A percentile compares a stretch with the other conserved stretches of the same genome.
These are phyloP conservation scores for Steinernema carpocapsae DNA, from an alignment of 2,888 invertebrate species.

Conservation along the genomic window DNA sequence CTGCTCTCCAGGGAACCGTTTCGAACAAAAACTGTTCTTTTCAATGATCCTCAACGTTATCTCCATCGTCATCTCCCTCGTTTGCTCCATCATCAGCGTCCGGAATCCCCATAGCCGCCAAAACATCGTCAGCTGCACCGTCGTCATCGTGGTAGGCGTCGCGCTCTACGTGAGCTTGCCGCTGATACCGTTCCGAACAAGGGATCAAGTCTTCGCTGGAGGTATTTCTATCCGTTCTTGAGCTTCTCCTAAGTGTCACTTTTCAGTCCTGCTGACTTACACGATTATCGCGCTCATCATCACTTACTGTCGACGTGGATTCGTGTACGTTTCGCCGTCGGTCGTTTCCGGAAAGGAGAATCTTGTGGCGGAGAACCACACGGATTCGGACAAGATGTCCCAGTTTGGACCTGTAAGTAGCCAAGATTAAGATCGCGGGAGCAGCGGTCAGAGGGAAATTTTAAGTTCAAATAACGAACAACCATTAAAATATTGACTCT, in stretches of 20 bases:
- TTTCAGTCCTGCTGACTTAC: conserved; percentile 36
- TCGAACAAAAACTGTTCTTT: conserved; percentile 26
- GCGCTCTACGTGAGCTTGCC: conserved; percentile 7
- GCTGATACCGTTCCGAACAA: neutral
- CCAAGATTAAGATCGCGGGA: too few species aligned
- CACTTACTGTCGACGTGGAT: conserved; percentile 33
- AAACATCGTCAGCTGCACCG: conserved; percentile 46
- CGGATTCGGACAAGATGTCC: conserved; percentile 18
- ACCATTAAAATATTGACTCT: too few species aligned
- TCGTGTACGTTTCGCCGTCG: neutral
- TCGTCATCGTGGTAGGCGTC: neutral
- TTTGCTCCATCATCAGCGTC: conserved; percentile 48
- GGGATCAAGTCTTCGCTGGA: conserved; percentile 28
- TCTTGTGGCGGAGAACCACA: neutral
- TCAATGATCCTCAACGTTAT: conserved; percentile 36
- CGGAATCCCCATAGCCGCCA: conserved; percentile 48
- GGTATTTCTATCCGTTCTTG: conserved; percentile 5
- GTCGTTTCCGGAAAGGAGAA: conserved; percentile 19
- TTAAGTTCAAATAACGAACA: too few species aligned
- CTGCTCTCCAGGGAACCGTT: conserved; percentile 40
- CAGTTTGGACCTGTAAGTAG: neutral
- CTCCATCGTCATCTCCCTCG: conserved; percentile 46
- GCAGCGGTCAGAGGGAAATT: too few species aligned
- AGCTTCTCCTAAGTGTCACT: neutral
- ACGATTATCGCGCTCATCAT: conserved; percentile 32